phyloP scores from a whole-genome alignment of 2,797 vertebrate species.

The Acanthis flammea region DNA sequence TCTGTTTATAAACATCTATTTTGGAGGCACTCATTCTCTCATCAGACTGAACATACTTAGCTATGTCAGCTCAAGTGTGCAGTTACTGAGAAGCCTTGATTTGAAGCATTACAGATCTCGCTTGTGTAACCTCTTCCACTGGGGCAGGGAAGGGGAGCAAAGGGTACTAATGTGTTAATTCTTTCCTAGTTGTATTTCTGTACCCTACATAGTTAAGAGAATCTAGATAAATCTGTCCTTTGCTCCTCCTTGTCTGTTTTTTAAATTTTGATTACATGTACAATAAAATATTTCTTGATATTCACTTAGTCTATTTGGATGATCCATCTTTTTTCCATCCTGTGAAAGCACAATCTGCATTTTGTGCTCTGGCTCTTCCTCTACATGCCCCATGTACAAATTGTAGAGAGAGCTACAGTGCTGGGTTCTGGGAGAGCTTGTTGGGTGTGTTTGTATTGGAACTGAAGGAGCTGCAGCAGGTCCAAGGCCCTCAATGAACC shows the following conservation, averaged over 20 bases:
- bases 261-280: conserved; percentile 66
- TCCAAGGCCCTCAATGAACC: not conserved
- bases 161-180: conserved; percentile 52
- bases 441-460: not conserved
- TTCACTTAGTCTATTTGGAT: conserved; percentile 35
- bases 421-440: not conserved
- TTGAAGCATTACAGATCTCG: conserved; percentile 49
- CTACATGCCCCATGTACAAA: not conserved
- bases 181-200: conserved; percentile 54
- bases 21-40: conserved; percentile 34
- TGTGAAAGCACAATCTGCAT: not conserved
- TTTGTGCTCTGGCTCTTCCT: not conserved
- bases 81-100: conserved; percentile 39
- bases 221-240: conserved; percentile 38
- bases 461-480: not conserved
- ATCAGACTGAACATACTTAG: conserved; percentile 38
- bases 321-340: not conserved
- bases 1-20: conserved; percentile 44
- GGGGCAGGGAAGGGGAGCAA: conserved; percentile 44
- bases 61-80: conserved; percentile 35
- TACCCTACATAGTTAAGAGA: conserved; percentile 50
- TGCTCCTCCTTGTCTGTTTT: conserved; percentile 58
- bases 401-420: not conserved
- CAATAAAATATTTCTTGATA: conserved; percentile 78
- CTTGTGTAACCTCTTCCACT: conserved; percentile 21